Percentiles rank a stretch among this genome's conserved stretches.
These are phyloP conservation scores for Pangasianodon hypophthalmus DNA, from an alignment of 2,113 vertebrate genomes.

Conservation along the genomic window DNA sequence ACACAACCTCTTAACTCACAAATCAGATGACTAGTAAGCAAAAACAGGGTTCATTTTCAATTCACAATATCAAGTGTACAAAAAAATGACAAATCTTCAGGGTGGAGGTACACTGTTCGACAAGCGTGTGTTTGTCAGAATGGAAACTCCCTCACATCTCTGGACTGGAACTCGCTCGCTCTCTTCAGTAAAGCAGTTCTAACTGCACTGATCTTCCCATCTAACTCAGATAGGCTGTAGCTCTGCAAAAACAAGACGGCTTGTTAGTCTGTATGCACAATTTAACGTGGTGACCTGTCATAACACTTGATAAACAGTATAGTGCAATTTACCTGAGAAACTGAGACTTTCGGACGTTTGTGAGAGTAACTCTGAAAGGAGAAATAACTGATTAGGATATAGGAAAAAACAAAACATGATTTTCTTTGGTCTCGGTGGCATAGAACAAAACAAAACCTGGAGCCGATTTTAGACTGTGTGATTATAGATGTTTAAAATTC, in stretches of 20 bases:
- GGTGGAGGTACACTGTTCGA: not conserved
- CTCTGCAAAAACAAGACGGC: slow-evolving; percentile 75
- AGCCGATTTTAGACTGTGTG: not conserved
- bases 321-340: slow-evolving; percentile 76
- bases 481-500: not conserved
- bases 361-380: slow-evolving; percentile 81
- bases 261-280: not conserved
- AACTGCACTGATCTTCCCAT: slow-evolving; percentile 94
- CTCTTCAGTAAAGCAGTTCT: slow-evolving; percentile 89
- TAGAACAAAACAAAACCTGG: not conserved
- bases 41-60: not conserved
- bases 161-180: slow-evolving; percentile 74
- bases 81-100: not conserved
- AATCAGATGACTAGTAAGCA: not conserved
- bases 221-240: slow-evolving; percentile 91
- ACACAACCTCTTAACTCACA: not conserved
- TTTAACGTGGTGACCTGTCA: not conserved
- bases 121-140: slow-evolving; percentile 56
- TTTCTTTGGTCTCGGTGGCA: not conserved
- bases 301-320: not conserved
- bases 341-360: slow-evolving; percentile 86
- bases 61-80: not conserved
- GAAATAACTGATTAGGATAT: not conserved
- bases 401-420: not conserved
- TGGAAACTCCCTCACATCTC: slow-evolving; percentile 74